phyloP scores from a whole-genome alignment of 2,113 vertebrate genomes.

The Lophura nycthemera region DNA sequence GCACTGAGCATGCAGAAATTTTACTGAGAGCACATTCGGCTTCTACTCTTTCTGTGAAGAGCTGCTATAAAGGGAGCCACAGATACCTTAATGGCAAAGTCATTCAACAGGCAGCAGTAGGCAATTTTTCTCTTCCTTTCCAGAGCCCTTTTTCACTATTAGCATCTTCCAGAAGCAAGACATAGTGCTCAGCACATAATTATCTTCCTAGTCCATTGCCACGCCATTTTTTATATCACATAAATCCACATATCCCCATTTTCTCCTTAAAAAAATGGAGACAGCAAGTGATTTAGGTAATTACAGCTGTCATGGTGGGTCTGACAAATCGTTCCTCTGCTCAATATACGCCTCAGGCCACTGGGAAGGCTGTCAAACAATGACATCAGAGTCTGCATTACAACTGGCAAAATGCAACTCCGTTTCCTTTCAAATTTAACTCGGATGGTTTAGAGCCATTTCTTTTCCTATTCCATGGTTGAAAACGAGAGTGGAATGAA shows the following conservation, averaged over 20 bases:
- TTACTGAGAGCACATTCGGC: not conserved
- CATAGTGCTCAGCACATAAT: not conserved
- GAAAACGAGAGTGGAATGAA: not conserved
- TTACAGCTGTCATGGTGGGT: constrained; percentile 4
- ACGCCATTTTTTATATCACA: not conserved
- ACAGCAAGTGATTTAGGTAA: constrained; percentile 7
- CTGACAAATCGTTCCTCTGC: constrained; percentile 42
- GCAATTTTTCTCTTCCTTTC: not conserved
- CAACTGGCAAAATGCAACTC: not conserved
- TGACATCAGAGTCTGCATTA: constrained; percentile 44
- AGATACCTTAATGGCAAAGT: not conserved
- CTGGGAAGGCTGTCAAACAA: constrained; percentile 49
- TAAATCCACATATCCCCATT: not conserved
- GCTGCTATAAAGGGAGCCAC: not conserved
- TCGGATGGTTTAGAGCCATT: constrained; percentile 3
- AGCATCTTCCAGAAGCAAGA: constrained; percentile 34
- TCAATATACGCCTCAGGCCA: constrained; percentile 32
- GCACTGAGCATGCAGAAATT: not conserved
- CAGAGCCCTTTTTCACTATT: not conserved
- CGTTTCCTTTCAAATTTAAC: constrained; percentile 17
- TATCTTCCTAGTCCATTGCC: not conserved
- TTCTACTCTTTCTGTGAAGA: not conserved
- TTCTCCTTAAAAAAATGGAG: constrained; percentile 18
- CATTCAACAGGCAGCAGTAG: not conserved
- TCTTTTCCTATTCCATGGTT: not conserved